Percentiles rank a stretch among this genome's conserved stretches.
Conservation (phyloP, 35 echinoderm and acorn worm genomes). For the Amphiura filiformis region DNA sequence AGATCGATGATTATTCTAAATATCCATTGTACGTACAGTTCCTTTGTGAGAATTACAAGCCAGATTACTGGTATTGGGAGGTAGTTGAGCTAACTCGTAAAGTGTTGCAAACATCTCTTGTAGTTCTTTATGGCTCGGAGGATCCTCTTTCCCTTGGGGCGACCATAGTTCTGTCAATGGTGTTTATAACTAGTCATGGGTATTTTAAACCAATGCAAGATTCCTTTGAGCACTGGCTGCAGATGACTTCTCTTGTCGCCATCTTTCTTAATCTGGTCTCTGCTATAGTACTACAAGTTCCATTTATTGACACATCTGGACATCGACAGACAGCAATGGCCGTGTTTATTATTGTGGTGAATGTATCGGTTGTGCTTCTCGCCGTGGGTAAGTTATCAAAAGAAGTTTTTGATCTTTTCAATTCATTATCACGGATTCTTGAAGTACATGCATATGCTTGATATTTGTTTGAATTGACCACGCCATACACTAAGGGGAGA, state of each 20-base stretch:
- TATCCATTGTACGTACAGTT: background rate
- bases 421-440: too few species aligned
- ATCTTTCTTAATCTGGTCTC: slow-evolving; percentile 13
- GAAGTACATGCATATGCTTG: too few species aligned
- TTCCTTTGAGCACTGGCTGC: slow-evolving; percentile 31
- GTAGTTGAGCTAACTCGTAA: slow-evolving; percentile 38
- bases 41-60: slow-evolving; percentile 45
- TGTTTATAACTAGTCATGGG: slow-evolving; percentile 36
- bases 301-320: background rate
- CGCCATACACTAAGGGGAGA: too few species aligned
- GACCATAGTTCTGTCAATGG: slow-evolving; percentile 24
- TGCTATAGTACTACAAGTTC: background rate
- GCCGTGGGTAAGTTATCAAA: slow-evolving; percentile 20
- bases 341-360: background rate
- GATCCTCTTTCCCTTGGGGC: slow-evolving; percentile 19
- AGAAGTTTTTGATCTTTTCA: too few species aligned
- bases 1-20: too few species aligned
- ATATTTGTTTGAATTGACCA: too few species aligned
- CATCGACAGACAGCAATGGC: background rate
- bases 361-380: background rate
- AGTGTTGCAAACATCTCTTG: slow-evolving; percentile 31
- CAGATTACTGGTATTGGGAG: slow-evolving; percentile 50
- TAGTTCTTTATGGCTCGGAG: slow-evolving; percentile 28
- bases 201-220: slow-evolving; percentile 35
- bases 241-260: slow-evolving; percentile 16